phyloP scores from a whole-genome alignment of 2,888 invertebrate genomes.

The Cerceris rybyensis region DNA sequence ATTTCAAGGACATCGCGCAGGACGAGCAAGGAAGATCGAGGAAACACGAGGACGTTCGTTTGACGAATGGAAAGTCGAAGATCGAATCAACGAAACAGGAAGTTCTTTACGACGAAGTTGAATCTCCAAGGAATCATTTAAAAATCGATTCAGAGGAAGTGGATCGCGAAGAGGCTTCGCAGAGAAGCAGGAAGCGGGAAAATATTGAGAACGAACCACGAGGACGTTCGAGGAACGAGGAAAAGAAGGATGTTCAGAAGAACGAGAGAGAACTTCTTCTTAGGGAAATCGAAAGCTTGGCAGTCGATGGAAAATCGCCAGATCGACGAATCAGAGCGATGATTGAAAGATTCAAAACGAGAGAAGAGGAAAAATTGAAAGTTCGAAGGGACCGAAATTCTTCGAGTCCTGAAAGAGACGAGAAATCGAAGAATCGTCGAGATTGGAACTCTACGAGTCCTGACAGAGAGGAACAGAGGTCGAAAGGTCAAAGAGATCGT shows the following conservation, averaged over 20 bases:
- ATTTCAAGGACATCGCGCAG: constrained; percentile 66
- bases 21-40: constrained; percentile 37
- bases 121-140: constrained; percentile 24
- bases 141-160: constrained; percentile 28
- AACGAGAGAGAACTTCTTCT: constrained; percentile 53
- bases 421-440: constrained; percentile 31
- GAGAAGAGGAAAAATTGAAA: constrained; percentile 58
- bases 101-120: constrained; percentile 43
- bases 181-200: constrained; percentile 47
- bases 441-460: too few species aligned
- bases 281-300: constrained; percentile 61
- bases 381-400: constrained; percentile 45
- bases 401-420: constrained; percentile 49
- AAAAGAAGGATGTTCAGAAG: constrained; percentile 32
- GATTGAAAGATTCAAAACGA: constrained; percentile 67
- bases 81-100: constrained; percentile 28
- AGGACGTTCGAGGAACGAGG: constrained; percentile 33
- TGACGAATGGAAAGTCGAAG: constrained; percentile 54
- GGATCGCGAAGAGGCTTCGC: constrained; percentile 59
- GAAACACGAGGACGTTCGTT: constrained; percentile 50
- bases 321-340: constrained; percentile 69
- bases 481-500: constrained; percentile 41
- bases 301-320: constrained; percentile 61
- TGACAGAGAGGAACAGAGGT: constrained; percentile 57
- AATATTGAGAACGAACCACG: constrained; percentile 36